Percentiles rank a stretch among this genome's conserved stretches.
phyloP scores from a whole-genome alignment of 1,140 invertebrate genomes.

The Heliconius hewitsoni region DNA sequence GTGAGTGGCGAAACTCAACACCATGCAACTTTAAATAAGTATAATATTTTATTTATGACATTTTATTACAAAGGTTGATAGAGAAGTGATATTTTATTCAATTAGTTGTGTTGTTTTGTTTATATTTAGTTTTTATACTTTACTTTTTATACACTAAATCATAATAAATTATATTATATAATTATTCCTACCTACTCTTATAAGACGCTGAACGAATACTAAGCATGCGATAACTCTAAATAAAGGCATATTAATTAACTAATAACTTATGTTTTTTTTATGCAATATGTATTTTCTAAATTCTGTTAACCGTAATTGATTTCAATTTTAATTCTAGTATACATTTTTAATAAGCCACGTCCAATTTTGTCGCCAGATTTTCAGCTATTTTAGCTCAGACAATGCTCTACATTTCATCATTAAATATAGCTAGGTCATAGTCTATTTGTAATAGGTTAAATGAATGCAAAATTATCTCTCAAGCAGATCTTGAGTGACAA shows the following conservation, averaged over 20 bases:
- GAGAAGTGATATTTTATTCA: not conserved
- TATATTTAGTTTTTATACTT: not conserved
- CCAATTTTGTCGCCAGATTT: not conserved
- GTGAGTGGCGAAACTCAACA: no score
- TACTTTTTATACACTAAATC: not conserved
- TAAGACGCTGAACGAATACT: no score
- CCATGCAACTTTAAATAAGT: no score
- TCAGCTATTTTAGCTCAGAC: not conserved
- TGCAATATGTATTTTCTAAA: no score
- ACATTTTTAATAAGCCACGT: not conserved
- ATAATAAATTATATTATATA: not conserved
- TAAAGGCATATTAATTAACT: no score
- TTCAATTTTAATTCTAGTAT: not conserved
- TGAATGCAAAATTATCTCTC: not conserved
- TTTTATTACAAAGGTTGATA: no score
- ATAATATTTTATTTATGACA: no score
- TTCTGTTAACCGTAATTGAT: not conserved
- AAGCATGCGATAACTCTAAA: no score
- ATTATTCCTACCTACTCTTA: no score
- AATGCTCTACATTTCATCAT: slow-evolving; percentile 7
- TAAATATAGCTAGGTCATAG: slow-evolving; percentile 12
- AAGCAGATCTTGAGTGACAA: no score
- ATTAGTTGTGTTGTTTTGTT: not conserved
- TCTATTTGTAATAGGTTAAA: slow-evolving; percentile 11
- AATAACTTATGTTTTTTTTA: no score